Base-by-base conservation (phyloP, 1,140 invertebrate genomes). In the Dendrolimus punctatus region DNA sequence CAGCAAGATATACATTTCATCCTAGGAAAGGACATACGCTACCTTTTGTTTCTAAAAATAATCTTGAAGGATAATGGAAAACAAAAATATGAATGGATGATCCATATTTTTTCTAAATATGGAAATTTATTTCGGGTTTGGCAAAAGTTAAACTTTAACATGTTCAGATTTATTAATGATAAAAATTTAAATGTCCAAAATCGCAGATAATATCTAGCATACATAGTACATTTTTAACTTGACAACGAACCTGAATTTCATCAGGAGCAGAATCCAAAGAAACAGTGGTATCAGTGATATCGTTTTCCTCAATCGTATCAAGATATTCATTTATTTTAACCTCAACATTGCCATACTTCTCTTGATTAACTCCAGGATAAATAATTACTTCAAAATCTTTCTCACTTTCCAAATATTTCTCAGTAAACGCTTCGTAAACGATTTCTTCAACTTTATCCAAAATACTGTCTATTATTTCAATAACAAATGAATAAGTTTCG, bases 331-430 rank as follows among this genome's bases (percentile, higher is more conserved):
- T 66, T 2, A 64, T 46, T 47, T 52, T 62, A n/a, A 46, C 41
- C 42, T 65, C 60, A 10, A 58, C 9, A 36, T 42, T 46, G 6
- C 49, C 55, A 40, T 66, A 57, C 36, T 46, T 51, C 49, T 68
- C 57, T 36, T 58, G 40, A 57, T 57, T 41, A 60, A 40, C n/a
- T 8, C 62, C 64, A 6, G 70, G 64, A 46, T 50, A 66, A 0
- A 63, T 54, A 3, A 80, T 71, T 0, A 80, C 62, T 60, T 76
- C 77, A 47, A 79, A 77, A 55, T 73, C 69, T 40, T 62, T 59
- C 40, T 62, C 61, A 5, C 8, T 42, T 39, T 51, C 39, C 4
- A 10, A 41, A 38, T 57, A n/a, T 51, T 62, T 58, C 50, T 55
- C 51, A 4, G 9, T 47, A 41, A 53, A 52, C 40, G 65, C 48